Conservation (phyloP, 1,140 invertebrate species). For the Oryctes rhinoceros region DNA sequence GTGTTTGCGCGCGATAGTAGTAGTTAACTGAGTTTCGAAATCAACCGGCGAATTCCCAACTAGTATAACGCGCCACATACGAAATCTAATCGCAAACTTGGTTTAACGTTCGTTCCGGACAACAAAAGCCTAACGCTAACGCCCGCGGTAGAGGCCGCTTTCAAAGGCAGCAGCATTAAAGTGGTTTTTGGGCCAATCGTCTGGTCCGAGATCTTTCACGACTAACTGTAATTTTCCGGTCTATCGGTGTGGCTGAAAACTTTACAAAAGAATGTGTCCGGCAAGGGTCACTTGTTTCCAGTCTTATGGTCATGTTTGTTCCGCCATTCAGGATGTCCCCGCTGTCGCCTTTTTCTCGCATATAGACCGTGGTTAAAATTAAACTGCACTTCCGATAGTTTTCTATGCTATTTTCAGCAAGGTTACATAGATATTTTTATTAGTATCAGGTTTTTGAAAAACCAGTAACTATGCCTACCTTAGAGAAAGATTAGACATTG, state of each 20-base stretch:
- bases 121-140: conserved; percentile 31
- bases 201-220: conserved; percentile 21
- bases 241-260: conserved; percentile 34
- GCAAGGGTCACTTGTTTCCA: conserved; percentile 29
- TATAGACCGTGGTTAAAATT: neutral
- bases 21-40: conserved; percentile 25
- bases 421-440: too few species aligned
- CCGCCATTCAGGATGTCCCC: neutral
- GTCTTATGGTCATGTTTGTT: conserved; percentile 32
- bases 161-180: conserved; percentile 24
- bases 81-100: conserved; percentile 3
- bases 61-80: neutral
- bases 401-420: too few species aligned
- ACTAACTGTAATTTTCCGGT: conserved; percentile 33
- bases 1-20: neutral
- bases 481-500: too few species aligned
- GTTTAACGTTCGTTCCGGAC: conserved; percentile 29
- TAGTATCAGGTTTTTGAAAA: too few species aligned
- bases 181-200: conserved; percentile 22
- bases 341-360: neutral
- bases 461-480: too few species aligned
- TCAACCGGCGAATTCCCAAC: neutral
- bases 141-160: neutral
- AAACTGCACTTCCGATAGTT: neutral
- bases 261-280: conserved; percentile 23